Conservation (phyloP, 2,113 vertebrate genomes). For the Pavo muticus region DNA sequence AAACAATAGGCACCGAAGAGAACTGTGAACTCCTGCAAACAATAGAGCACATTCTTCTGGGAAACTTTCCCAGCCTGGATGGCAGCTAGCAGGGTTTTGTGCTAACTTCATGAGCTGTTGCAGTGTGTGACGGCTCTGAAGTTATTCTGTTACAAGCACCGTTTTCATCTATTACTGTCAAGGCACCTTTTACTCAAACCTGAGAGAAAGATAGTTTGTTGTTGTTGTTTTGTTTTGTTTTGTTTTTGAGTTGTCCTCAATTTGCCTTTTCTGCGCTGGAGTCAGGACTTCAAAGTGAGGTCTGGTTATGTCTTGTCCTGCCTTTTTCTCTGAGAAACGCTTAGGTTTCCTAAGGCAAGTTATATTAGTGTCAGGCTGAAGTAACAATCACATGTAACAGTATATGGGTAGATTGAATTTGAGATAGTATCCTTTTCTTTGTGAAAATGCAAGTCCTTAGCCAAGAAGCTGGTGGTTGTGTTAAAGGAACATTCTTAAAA, state of each 20-base stretch:
- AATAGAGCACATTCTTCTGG: not conserved
- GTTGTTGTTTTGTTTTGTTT: no score
- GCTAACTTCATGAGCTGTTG: not conserved
- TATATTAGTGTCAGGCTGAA: not conserved
- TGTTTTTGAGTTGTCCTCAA: not conserved
- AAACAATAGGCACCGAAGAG: not conserved
- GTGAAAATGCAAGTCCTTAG: not conserved
- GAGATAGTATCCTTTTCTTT: not conserved
- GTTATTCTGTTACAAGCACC: slow-evolving; percentile 1
- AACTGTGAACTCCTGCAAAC: not conserved
- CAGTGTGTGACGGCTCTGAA: not conserved
- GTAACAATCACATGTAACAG: slow-evolving; percentile 5
- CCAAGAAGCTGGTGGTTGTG: not conserved
- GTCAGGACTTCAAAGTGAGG: not conserved
- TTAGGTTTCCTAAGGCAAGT: not conserved
- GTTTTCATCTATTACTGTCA: not conserved
- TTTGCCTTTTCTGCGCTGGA: not conserved
- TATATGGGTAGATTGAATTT: not conserved
- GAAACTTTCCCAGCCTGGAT: not conserved
- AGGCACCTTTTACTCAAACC: not conserved
- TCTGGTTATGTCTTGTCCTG: not conserved
- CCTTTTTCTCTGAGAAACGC: not conserved
- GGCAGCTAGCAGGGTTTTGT: not conserved
- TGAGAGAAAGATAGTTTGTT: not conserved
- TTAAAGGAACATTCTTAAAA: not conserved